Percentiles rank a stretch among this genome's conserved stretches.
Conservation (phyloP, 2,888 invertebrate genomes). For the Homarus gammarus region DNA sequence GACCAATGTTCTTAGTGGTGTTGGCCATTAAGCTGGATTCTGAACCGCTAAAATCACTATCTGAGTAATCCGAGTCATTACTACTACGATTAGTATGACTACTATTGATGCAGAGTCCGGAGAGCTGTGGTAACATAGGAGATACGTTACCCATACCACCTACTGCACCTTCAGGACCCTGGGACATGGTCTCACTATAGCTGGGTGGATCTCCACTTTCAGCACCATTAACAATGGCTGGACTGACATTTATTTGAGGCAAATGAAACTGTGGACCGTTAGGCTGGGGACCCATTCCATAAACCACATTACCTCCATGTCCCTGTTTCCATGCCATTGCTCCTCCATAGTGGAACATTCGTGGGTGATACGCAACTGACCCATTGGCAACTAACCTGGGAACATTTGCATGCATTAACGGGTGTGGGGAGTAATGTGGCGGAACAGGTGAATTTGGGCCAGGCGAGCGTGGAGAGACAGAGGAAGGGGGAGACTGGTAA, state of each 20-base stretch:
- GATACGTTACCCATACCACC: not conserved
- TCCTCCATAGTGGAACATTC: not conserved
- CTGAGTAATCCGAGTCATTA: conserved; percentile 5
- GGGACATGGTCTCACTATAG: conserved; percentile 54
- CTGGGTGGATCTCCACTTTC: conserved; percentile 41
- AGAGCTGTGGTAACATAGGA: conserved; percentile 33
- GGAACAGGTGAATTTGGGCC: conserved; percentile 14
- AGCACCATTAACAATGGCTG: not conserved
- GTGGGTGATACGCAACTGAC: conserved; percentile 23
- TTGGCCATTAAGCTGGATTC: conserved; percentile 23
- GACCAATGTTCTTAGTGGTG: conserved; percentile 42
- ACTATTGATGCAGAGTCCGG: conserved; percentile 20
- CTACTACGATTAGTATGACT: not conserved
- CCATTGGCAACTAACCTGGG: conserved; percentile 28
- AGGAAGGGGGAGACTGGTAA: conserved; percentile 38
- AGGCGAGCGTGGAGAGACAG: conserved; percentile 12
- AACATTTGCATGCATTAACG: not conserved
- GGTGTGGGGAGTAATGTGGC: not conserved
- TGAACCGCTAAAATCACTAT: conserved; percentile 25
- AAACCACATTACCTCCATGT: not conserved
- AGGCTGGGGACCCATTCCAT: conserved; percentile 19
- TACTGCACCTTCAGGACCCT: conserved; percentile 18
- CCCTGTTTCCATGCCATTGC: conserved; percentile 17
- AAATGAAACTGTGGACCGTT: not conserved
- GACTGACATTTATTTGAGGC: conserved; percentile 27